These are phyloP conservation scores for Calyptommatus sinebrachiatus DNA, from an alignment of 2,113 vertebrate genomes.

Conservation along the genomic window DNA sequence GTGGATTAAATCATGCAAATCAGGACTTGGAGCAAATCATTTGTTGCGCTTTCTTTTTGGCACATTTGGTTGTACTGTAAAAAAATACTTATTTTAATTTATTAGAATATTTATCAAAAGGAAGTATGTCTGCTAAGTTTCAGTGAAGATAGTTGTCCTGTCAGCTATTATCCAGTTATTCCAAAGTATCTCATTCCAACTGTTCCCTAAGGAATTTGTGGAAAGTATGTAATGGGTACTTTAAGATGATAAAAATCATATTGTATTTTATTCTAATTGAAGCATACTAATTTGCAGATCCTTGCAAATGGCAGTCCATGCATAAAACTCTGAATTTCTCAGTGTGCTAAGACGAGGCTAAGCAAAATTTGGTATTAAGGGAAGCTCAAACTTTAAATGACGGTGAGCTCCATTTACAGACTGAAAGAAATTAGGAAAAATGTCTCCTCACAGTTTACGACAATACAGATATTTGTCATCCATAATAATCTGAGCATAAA, in stretches of 20 bases:
- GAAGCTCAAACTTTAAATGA: not conserved
- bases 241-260: not conserved
- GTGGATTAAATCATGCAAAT: no score
- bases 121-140: no score
- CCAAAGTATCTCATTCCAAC: not conserved
- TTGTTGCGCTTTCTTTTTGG: no score
- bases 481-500: not conserved
- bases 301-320: not conserved
- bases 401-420: not conserved
- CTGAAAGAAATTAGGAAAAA: not conserved
- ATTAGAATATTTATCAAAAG: no score
- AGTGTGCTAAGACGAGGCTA: not conserved
- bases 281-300: not conserved
- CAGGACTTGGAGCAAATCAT: not conserved
- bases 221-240: not conserved
- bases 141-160: not conserved
- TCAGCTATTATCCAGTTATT: not conserved
- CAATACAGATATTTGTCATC: fast-evolving
- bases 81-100: no score
- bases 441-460: not conserved
- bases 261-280: not conserved
- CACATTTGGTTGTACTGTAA: no score
- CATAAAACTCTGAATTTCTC: not conserved
- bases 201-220: not conserved
- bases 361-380: not conserved